Evolutionary conservation across 2,797 vertebrate genomes (phyloP), one percentile per base, ranked within the genome.

Genomic region (Microcaecilia unicolor): DNA sequence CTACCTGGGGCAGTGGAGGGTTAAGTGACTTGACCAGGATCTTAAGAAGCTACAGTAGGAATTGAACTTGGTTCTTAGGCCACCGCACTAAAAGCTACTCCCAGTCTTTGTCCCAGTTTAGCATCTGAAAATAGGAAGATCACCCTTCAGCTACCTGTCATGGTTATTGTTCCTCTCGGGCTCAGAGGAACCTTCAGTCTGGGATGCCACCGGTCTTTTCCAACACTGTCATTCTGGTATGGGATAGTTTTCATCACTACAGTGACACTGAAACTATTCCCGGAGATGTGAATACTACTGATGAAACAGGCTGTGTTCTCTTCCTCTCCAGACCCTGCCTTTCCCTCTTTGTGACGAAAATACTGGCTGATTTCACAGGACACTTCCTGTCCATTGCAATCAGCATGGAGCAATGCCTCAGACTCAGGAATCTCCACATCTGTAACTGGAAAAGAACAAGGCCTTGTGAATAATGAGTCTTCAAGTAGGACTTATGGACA

Each of bases 371-470:
- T 68, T 51, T 92, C 86, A 12, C 90, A 90, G 44, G 44, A 61
- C 53, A 90, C 73, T 37, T 83, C 76, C 64, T 74, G 70, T 6
- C 81, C 83, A 1, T 76, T 76, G 57, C 88, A 91, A 44, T 89
- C 83, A 0, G 81, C 73, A 0, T 88, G 87, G 38, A 93, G 83
- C 57, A 93, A 34, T 37, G 70, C 51, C 1, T 82, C 70, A 1
- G 64, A 57, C 0, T 84, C 67, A 6, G 85, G 84, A 28, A 88
- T 78, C 51, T 76, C 55, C 3, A 79, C 58, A 2, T 51, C 67
- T 8, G 63, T 67, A 12, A 51, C 91, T 93, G 68, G 6, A 18
- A 25, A 25, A 10, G 9, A 46, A 25, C 43, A 12, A 16, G 21
- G n/a, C n/a, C n/a, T n/a, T n/a, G n/a, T n/a, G n/a, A n/a, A n/a